A percentile compares a stretch with the other conserved stretches of the same genome.
Conservation (phyloP, 2,888 invertebrate genomes). For the Bugula neritina region DNA sequence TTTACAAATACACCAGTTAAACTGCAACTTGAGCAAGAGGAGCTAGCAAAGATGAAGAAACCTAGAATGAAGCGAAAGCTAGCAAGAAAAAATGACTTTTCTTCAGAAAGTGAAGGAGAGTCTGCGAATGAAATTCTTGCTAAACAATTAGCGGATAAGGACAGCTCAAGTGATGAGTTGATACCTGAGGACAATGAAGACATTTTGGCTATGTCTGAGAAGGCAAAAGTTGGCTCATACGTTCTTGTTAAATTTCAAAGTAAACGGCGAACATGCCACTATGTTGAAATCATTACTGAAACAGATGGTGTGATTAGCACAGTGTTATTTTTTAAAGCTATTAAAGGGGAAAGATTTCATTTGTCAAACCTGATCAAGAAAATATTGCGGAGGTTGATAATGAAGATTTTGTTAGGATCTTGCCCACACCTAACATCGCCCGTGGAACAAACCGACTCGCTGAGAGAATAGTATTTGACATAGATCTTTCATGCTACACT, state of each 20-base stretch:
- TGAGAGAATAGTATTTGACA: background rate
- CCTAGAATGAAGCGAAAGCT: background rate
- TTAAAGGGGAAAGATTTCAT: background rate
- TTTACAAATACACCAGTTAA: background rate
- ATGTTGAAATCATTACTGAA: background rate
- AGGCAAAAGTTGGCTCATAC: background rate
- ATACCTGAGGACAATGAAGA: background rate
- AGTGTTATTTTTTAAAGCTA: background rate
- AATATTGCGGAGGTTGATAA: background rate
- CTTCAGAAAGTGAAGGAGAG: background rate
- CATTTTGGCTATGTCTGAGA: background rate
- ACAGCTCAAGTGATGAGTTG: conserved; percentile 6
- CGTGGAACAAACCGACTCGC: background rate
- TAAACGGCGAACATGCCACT: background rate
- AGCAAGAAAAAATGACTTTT: background rate
- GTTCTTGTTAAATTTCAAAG: background rate
- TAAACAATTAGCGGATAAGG: background rate
- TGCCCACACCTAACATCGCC: background rate
- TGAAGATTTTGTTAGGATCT: background rate
- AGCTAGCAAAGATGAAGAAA: background rate
- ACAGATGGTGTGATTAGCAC: background rate
- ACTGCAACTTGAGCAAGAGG: background rate
- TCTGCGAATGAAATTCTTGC: background rate
- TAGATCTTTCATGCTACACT: background rate
- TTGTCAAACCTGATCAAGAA: background rate